Evolutionary conservation across 2,888 invertebrate genomes (phyloP), one percentile per base, ranked within the genome.

Genomic region (Lithophane leautieri): DNA sequence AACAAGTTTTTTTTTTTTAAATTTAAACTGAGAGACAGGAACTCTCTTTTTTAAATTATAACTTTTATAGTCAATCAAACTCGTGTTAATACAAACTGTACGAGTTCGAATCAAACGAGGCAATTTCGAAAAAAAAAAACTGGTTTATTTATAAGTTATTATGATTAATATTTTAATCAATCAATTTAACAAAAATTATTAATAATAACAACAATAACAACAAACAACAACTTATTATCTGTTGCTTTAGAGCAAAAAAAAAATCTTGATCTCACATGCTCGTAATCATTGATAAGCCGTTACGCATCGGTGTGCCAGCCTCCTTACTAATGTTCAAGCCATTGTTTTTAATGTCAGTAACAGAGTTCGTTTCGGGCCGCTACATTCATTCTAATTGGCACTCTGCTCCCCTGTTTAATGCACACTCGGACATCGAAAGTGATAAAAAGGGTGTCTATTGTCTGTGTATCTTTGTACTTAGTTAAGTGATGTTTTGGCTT

Each of bases 341-440:
- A 92, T 94, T 94, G 94, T 93, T 94, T 93, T 94, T 94, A 94
- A 94, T 90, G 94, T 89, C 88, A 87, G 90, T 86, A 89, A 80
- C 91, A 90, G 84, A 91, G 92, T 93, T 93, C 90, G 92, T 91
- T 92, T 93, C 89, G 89, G 91, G 90, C 83, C 83, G 87, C 87
- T 88, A 90, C 90, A 90, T 91, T 90, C 89, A 89, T 92, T 91
- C 90, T 91, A 91, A 92, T 91, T 89, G 90, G 90, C 86, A 86
- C 86, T 87, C 89, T 2, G n/a, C 56, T 87, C 76, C 81, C 87
- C 82, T 88, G 88, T 88, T 88, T 87, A 89, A 81, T 81, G 77
- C 70, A 50, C 82, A 72, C 81, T 78, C 56, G 76, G 78, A 80
- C 76, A 83, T 79, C 28, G 63, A 65, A 71, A 70, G 76, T 83